phyloP scores from a whole-genome alignment of 2,888 invertebrate species.

The Ophion obscuratus region DNA sequence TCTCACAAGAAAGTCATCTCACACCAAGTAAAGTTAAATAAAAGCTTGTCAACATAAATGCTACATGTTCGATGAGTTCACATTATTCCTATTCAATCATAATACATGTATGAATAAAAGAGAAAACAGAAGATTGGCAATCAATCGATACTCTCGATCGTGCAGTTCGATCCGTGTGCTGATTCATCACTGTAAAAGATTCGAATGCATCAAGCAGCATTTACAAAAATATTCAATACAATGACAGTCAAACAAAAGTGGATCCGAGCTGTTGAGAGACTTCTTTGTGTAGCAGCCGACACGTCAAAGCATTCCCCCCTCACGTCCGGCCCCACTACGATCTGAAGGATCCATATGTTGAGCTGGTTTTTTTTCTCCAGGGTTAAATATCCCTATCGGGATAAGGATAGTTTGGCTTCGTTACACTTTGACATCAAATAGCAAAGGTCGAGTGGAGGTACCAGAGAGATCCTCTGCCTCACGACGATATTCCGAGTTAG shows the following conservation, averaged over 20 bases:
- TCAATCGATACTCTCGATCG: too few relatives aligned
- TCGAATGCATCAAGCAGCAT: too few relatives aligned
- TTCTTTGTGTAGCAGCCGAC: background rate
- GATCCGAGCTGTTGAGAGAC: background rate
- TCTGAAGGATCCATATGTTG: background rate
- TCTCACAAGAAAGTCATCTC: too few relatives aligned
- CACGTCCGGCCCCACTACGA: background rate
- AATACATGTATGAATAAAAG: too few relatives aligned
- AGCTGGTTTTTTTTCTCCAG: background rate
- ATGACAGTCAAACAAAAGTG: background rate
- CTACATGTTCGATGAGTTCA: too few relatives aligned
- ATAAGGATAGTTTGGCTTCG: slow-evolving; percentile 23
- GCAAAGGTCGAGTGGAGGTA: slow-evolving; percentile 1
- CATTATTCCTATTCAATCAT: background rate
- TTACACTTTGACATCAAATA: slow-evolving; percentile 18
- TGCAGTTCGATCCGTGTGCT: too few relatives aligned
- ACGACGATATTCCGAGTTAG: slow-evolving; percentile 73
- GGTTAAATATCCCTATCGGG: slow-evolving; percentile 3
- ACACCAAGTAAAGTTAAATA: too few relatives aligned
- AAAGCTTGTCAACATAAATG: too few relatives aligned
- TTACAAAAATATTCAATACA: too few relatives aligned
- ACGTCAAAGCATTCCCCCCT: background rate
- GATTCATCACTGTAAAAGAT: too few relatives aligned
- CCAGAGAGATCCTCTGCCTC: slow-evolving; percentile 17
- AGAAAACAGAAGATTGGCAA: too few relatives aligned